Percentiles rank a stretch among this genome's conserved stretches.
These are phyloP conservation scores for Dromiciops gliroides DNA, from an alignment of 2,113 vertebrate genomes.

Conservation along the genomic window DNA sequence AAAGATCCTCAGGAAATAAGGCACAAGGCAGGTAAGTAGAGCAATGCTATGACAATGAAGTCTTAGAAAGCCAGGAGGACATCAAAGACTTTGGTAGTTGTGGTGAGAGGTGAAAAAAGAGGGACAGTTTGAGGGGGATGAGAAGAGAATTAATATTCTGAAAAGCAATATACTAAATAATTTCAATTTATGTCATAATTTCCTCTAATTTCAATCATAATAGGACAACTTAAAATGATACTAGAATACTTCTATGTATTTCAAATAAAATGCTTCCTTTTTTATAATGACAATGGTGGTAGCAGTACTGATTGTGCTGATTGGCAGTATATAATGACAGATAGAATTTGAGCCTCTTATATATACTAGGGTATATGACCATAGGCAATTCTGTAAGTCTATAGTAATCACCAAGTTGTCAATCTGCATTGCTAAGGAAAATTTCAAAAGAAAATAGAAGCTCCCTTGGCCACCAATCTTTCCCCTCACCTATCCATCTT, in stretches of 20 bases:
- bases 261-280: not conserved
- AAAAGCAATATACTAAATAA: not conserved
- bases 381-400: no score
- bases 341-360: not conserved
- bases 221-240: not conserved
- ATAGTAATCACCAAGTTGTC: not conserved
- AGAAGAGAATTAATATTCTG: not conserved
- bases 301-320: not conserved
- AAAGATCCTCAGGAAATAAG: not conserved
- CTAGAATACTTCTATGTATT: not conserved
- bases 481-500: not conserved
- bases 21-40: not conserved
- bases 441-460: not conserved
- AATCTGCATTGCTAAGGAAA: not conserved
- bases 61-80: not conserved
- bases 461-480: not conserved
- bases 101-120: not conserved
- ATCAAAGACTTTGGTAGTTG: not conserved
- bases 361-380: not conserved
- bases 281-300: not conserved
- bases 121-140: not conserved
- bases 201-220: not conserved
- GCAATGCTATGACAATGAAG: not conserved
- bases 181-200: not conserved
- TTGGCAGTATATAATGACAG: not conserved